phyloP scores from a whole-genome alignment of 2,797 vertebrate genomes.

The Helarctos malayanus region DNA sequence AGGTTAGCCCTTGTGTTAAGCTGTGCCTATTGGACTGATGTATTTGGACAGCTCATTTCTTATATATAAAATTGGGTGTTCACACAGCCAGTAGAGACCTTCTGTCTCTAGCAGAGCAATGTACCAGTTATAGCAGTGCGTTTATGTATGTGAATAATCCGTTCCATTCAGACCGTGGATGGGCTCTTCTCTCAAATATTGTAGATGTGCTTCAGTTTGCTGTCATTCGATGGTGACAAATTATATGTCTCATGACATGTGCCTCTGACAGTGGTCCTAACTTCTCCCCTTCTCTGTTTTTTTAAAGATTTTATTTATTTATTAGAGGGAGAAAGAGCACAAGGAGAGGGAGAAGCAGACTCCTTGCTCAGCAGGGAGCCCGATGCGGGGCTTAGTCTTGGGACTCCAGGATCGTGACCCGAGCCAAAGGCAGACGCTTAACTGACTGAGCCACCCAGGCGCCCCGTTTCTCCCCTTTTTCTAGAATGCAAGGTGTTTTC shows the following conservation, averaged over 20 bases:
- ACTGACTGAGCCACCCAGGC: not conserved
- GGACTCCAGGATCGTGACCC: not conserved
- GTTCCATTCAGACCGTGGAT: not conserved
- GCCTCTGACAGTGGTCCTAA: not conserved
- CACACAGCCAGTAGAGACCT: not conserved
- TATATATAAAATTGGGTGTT: not conserved
- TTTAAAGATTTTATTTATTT: not conserved
- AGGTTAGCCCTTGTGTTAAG: not conserved
- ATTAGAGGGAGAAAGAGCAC: not conserved
- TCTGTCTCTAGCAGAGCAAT: not conserved
- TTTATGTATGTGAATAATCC: rapidly evolving
- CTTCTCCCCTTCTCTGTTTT: not conserved
- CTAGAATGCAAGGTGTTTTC: not conserved
- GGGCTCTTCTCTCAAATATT: not conserved
- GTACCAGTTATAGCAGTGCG: not conserved
- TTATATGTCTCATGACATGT: not conserved
- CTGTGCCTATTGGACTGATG: not conserved
- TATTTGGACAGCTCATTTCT: not conserved
- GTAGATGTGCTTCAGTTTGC: not conserved
- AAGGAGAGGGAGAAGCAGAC: not conserved
- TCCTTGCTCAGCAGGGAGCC: not conserved
- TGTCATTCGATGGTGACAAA: not conserved
- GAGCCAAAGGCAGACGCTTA: not conserved
- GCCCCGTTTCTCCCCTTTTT: not conserved
- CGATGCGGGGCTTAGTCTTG: not conserved